These are phyloP conservation scores for Tragelaphus buxtoni DNA, from an alignment of 2,113 vertebrate species.

Conservation along the genomic window DNA sequence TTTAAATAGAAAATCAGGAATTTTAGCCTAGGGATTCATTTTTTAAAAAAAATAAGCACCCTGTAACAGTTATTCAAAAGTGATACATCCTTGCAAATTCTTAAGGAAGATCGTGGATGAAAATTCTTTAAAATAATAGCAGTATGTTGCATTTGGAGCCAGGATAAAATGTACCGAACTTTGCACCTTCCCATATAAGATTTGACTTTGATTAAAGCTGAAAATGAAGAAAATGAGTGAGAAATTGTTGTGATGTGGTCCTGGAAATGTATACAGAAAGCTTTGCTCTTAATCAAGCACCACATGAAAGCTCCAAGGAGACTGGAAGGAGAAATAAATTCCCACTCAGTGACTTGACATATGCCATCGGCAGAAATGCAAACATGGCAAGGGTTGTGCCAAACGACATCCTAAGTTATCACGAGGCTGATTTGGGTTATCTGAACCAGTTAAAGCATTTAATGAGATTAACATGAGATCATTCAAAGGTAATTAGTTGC, in stretches of 20 bases:
- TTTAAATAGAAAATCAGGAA: neutral
- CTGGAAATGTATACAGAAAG: neutral
- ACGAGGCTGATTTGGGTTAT: neutral
- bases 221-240: slow-evolving; percentile 31
- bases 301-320: neutral
- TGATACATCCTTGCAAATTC: neutral
- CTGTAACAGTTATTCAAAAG: neutral
- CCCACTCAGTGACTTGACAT: slow-evolving; percentile 3
- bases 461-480: neutral
- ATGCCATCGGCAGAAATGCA: neutral
- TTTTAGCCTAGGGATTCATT: neutral
- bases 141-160: neutral
- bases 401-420: neutral
- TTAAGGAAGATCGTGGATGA: neutral
- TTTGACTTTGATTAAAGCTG: slow-evolving; percentile 44
- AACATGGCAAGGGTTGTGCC: neutral
- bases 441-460: neutral
- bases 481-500: neutral
- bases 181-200: neutral
- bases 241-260: neutral
- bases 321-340: neutral
- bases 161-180: neutral
- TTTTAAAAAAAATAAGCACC: neutral
- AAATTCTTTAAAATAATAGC: neutral
- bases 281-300: neutral